These are phyloP conservation scores for Salvelinus namaycush DNA, from an alignment of 2,113 vertebrate genomes.

Conservation along the genomic window DNA sequence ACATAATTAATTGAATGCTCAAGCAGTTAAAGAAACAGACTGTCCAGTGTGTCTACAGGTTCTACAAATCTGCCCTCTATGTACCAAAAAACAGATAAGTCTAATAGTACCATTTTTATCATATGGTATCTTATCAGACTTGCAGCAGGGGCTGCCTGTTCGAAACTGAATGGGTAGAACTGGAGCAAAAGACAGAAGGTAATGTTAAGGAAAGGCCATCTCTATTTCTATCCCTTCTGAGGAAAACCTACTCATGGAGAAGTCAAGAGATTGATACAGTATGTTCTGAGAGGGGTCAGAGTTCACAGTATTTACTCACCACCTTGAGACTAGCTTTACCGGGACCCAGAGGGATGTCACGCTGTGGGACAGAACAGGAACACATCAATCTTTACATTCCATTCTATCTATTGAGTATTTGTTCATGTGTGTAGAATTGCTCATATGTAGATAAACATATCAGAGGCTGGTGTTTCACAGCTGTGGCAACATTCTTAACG, in stretches of 20 bases:
- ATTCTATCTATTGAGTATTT: not conserved
- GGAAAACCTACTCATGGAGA: no score
- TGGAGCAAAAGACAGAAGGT: not conserved
- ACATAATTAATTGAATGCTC: not conserved
- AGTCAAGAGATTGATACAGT: no score
- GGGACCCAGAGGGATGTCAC: not conserved
- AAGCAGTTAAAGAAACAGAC: not conserved
- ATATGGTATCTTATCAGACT: no score
- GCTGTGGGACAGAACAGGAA: slow-evolving; percentile 24
- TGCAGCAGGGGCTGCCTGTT: not conserved
- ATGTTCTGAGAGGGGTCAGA: not conserved
- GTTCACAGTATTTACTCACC: not conserved
- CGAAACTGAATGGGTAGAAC: not conserved
- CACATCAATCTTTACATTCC: not conserved
- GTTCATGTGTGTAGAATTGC: no score
- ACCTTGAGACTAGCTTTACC: not conserved
- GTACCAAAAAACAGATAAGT: no score
- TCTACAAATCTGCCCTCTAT: not conserved
- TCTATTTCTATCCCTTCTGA: no score
- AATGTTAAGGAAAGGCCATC: not conserved
- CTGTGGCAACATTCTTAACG: no score
- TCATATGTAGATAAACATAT: no score
- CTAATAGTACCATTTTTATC: no score
- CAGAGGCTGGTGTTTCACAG: no score
- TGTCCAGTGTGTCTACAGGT: not conserved